Conservation (phyloP, 2,888 invertebrate genomes). For the Ormyrus nitidulus region DNA sequence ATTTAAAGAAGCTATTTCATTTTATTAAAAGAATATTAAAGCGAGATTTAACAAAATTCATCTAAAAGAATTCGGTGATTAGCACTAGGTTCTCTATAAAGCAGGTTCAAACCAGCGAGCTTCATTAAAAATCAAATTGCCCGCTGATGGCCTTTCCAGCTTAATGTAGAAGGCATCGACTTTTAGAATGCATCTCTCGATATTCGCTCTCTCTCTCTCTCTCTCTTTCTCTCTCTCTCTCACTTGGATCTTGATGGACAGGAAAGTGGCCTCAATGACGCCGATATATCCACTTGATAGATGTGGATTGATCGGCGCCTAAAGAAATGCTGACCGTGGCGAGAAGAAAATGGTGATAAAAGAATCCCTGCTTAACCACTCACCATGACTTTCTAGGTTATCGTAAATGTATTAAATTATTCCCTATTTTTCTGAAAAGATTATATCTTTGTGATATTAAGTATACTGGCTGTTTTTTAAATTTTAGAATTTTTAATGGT, state of each 20-base stretch:
- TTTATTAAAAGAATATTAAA: too few relatives aligned
- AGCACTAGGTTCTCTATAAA: not conserved
- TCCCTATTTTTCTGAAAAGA: not conserved
- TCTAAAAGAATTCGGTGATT: too few relatives aligned
- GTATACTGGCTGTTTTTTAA: too few relatives aligned
- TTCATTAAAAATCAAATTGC: conserved; percentile 41
- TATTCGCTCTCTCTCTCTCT: not conserved
- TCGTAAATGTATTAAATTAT: conserved; percentile 40
- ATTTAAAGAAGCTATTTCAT: too few relatives aligned
- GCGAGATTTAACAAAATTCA: too few relatives aligned
- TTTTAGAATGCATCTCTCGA: conserved; percentile 20
- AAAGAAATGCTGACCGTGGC: conserved; percentile 48
- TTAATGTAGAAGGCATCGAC: conserved; percentile 20
- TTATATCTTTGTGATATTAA: too few relatives aligned
- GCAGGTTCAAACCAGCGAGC: not conserved
- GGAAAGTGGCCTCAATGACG: conserved; percentile 51
- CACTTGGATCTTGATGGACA: conserved; percentile 43
- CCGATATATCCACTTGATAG: conserved; percentile 48
- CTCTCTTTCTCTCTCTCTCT: not conserved
- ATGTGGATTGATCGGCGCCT: conserved; percentile 52
- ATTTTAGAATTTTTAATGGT: too few relatives aligned
- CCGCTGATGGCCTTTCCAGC: conserved; percentile 31
- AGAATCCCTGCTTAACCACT: conserved; percentile 2
- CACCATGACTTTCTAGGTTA: conserved; percentile 8
- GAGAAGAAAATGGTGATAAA: conserved; percentile 9